A percentile compares a stretch with the other conserved stretches of the same genome.
These are phyloP conservation scores for Dendrolimus kikuchii DNA, from an alignment of 1,140 invertebrate genomes.

Conservation along the genomic window DNA sequence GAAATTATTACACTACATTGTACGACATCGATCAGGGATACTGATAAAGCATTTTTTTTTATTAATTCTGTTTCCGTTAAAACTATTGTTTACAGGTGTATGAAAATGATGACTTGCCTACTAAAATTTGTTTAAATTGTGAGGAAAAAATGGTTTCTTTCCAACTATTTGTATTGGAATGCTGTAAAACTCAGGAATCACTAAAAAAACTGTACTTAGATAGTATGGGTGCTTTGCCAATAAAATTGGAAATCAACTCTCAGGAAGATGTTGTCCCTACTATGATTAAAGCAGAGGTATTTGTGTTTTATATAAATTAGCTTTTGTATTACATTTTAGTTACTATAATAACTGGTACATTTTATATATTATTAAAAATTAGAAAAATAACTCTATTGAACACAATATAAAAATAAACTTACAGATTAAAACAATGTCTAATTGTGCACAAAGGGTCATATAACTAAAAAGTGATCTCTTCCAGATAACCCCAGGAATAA, in stretches of 20 bases:
- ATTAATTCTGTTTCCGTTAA: too few species aligned
- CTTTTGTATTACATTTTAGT: too few species aligned
- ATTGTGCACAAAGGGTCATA: too few species aligned
- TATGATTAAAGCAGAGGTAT: conserved; percentile 51
- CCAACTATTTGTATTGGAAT: conserved; percentile 58
- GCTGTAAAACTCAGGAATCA: conserved; percentile 51
- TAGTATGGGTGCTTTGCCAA: conserved; percentile 16
- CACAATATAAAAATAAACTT: too few species aligned
- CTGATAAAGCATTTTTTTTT: too few species aligned
- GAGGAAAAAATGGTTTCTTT: conserved; percentile 59
- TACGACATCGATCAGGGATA: too few species aligned
- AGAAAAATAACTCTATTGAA: too few species aligned
- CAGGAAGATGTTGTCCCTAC: conserved; percentile 18
- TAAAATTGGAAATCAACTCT: conserved; percentile 32
- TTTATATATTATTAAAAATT: neutral
- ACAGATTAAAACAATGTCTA: too few species aligned
- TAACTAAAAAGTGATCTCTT: too few species aligned
- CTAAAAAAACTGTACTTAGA: conserved; percentile 41
- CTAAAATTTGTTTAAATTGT: conserved; percentile 58
- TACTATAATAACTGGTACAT: too few species aligned
- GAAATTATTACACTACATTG: too few species aligned
- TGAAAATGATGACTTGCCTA: conserved; percentile 48
- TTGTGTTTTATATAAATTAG: neutral
- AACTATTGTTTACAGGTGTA: conserved; percentile 22
- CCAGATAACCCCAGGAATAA: too few species aligned